Evolutionary conservation across 2,888 invertebrate genomes (phyloP), one percentile per base, ranked within the genome.

Genomic region (Drosophila niveifrons): DNA sequence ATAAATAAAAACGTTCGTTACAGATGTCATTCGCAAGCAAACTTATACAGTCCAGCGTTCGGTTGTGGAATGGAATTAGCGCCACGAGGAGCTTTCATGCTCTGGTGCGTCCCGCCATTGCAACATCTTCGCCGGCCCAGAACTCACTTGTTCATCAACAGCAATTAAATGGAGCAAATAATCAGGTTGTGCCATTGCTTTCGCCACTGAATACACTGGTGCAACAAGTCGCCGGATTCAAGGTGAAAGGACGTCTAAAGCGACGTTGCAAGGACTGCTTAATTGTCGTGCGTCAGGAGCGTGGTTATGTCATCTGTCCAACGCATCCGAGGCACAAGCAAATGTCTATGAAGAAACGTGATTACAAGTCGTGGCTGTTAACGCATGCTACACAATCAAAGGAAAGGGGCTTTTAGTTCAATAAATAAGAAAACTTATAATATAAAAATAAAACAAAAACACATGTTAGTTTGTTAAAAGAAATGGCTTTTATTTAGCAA

Each of bases 291-390:
- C 93, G 95, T 62, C 93, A 96, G 80, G 94, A 95, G 77, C 94
- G 96, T 66, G 89, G 94, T 79, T 96, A 95, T 91, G 94, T 96
- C 44, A 94, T 96, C 76, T 98, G 97, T 81, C 95, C 95, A 61
- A 95, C 95, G 29, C 95, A 95, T 89, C 95, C 95, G 18, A 94
- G 97, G 39, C 97, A 98, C 90, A 97, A 97, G 89, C 97, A 97
- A 92, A 95, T 95, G 94, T 92, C 95, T 13, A 95, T 95, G 93
- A 94, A 94, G 65, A 94, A 95, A 65, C 94, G 94, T 75, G 95
- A 95, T 10, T 94, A 94, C 72, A 95, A 95, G 80, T 95, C 95
- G 15, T 96, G 96, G 95, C 95, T 96, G 65, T 89, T 97, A 65
- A 95, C 96, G 1, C 95, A 95, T 91, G 96, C 96, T 3, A 95